Percentiles rank a stretch among this genome's conserved stretches.
phyloP scores from a whole-genome alignment of 2,797 vertebrate genomes.

The Jordanella pulchra region DNA sequence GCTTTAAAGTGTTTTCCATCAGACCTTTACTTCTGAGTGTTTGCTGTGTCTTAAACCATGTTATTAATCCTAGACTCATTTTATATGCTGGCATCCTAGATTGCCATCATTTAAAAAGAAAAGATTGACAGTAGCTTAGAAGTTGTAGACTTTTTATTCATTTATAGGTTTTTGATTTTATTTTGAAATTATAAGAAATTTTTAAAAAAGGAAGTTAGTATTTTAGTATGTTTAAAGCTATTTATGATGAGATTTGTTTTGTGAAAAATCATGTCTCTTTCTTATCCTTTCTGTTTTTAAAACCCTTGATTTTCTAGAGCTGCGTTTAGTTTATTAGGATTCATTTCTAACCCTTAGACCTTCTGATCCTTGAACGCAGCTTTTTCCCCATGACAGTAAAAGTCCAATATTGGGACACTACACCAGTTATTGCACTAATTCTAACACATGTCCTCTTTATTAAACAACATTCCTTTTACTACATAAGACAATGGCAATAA shows the following conservation, averaged over 20 bases:
- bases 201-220: no score
- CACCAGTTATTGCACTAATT: no score
- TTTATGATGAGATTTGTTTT: not conserved
- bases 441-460: no score
- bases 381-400: no score
- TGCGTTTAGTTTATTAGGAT: not conserved
- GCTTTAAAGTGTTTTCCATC: constrained; percentile 43
- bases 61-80: not conserved
- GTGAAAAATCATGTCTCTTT: no score
- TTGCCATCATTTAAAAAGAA: not conserved
- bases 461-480: no score
- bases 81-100: not conserved
- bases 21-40: constrained; percentile 35
- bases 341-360: not conserved
- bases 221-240: not conserved
- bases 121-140: no score
- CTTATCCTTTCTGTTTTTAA: constrained; percentile 4
- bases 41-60: constrained; percentile 35
- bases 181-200: not conserved
- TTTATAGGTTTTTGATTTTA: not conserved
- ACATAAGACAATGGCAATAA: no score
- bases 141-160: not conserved
- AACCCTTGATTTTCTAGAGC: constrained; percentile 8
- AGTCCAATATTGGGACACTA: no score
- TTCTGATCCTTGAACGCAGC: not conserved